Base-by-base conservation (phyloP, 2,888 invertebrate genomes). In the Steinernema carpocapsae region DNA sequence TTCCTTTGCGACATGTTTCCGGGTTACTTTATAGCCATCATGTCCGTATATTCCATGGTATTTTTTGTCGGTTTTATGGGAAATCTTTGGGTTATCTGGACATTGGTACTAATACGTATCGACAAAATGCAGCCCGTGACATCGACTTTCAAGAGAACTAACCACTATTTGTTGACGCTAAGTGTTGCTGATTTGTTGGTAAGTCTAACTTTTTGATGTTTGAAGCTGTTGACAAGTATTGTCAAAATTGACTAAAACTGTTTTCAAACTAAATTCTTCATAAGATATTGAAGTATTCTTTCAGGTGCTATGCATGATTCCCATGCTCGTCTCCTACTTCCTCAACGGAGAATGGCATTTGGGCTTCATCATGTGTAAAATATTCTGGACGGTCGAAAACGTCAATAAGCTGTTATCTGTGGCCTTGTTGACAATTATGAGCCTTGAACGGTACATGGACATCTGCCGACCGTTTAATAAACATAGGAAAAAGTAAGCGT, bases 391-490 rank as follows among this genome's bases (percentile, higher is more conserved):
- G 1, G 80, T 80, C 1, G 83, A 83, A 70, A 80, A 82, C 71
- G 76, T 83, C 43, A 84, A 84, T 77, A 84, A 85, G 71, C 73
- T 85, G 14, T 77, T 84, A n/a, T 84, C 83, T 10, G 81, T 84
- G 0, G 83, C 83, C 70, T 80, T 84, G 24, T 75, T 84, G n/a
- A 78, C 84, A 0, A 78, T 82, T 14, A 85, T 84, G 84, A 78
- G 77, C 59, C 80, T 80, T 73, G 80, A 80, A 74, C 74, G 80
- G 17, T 83, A 81, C 72, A 43, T 83, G 22, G 82, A 74, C 12
- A 75, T 80, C 6, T 82, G 80, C 51, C 64, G 78, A 19, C 80
- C 80, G 3, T 82, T 80, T 29, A 64, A 64, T 17, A 29, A 64
- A 64, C 64, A 64, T n/a, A 64, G 37, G 17, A 26, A 26, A 37